Evolutionary conservation across 2,797 vertebrate genomes (phyloP), one percentile per base, ranked within the genome.

Genomic region (Phoebastria nigripes): DNA sequence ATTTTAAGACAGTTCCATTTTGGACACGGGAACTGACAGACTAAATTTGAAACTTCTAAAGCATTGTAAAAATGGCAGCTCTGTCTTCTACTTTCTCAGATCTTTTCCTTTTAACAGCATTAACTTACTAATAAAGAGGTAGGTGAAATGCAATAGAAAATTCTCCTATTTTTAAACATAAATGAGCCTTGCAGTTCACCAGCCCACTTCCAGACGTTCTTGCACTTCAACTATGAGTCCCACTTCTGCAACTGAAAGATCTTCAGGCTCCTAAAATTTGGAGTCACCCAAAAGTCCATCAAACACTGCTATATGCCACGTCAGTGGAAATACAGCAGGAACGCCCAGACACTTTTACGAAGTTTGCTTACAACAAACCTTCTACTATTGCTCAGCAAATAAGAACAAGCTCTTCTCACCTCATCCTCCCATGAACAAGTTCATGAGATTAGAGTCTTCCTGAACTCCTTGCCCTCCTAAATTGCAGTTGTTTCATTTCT

Each of bases 321-420:
- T 85, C 84, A 89, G 82, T 87, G 92, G 44, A 41, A 85, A 67
- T 6, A 33, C n/a, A 29, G 41, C 82, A 78, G 70, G n/a, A 39
- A 58, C 16, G 5, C 67, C 44, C 35, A 19, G 59, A 19, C 39
- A 6, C 78, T 41, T 44, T 54, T 18, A 54, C 3, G 2, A 17
- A 58, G 44, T 42, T 77, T 91, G 76, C 93, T 95, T 65, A 80
- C 17, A 22, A 69, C 67, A 89, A 85, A 78, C n/a, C 67, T 66
- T 6, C 52, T 46, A 15, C 24, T 26, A 3, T 82, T 92, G 72
- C 87, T 83, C 76, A 73, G 88, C 79, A 90, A 63, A 37, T 54
- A 39, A 59, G 90, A 78, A 93, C 93, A 87, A 92, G 62, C 54
- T 74, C 82, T 92, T 79, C 89, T 78, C 72, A 81, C 74, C 47